phyloP scores from a whole-genome alignment of 1,140 invertebrate species.

The Coenobita brevimanus region DNA sequence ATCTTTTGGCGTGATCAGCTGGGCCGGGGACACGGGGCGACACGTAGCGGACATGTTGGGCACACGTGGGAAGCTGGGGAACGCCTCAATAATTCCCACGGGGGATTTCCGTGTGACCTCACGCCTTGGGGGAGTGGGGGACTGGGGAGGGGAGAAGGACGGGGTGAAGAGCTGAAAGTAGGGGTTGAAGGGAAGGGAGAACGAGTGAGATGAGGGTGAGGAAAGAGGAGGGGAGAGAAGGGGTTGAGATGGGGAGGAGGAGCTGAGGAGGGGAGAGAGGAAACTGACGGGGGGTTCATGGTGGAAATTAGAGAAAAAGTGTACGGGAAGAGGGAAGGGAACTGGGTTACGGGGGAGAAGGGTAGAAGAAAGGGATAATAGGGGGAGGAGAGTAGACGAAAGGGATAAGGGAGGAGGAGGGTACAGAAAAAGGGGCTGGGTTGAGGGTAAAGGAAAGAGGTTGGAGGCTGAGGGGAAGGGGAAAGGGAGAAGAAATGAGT shows the following conservation, averaged over 20 bases:
- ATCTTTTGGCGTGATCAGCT: too few relatives aligned
- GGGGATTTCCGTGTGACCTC: neutral
- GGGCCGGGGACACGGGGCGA: too few relatives aligned
- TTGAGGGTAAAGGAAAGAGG: too few relatives aligned
- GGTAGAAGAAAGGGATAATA: neutral
- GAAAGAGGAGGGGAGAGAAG: neutral
- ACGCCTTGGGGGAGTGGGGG: neutral
- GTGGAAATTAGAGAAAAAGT: neutral
- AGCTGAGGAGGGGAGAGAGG: neutral
- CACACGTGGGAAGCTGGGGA: neutral
- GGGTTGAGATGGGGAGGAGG: neutral
- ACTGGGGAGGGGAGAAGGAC: neutral
- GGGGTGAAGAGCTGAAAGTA: too few relatives aligned
- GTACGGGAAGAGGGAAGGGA: neutral
- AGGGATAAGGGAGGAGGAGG: too few relatives aligned
- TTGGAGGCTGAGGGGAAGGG: neutral
- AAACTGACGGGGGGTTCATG: neutral
- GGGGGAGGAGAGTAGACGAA: neutral
- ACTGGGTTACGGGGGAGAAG: neutral
- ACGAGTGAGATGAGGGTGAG: neutral
- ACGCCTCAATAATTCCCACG: constrained; percentile 9
- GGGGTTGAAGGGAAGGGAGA: neutral
- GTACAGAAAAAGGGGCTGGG: too few relatives aligned
- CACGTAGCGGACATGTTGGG: neutral
- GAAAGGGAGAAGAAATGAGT: neutral